Conservation (phyloP, 2,797 vertebrate species). For the Gambelia wislizenii region DNA sequence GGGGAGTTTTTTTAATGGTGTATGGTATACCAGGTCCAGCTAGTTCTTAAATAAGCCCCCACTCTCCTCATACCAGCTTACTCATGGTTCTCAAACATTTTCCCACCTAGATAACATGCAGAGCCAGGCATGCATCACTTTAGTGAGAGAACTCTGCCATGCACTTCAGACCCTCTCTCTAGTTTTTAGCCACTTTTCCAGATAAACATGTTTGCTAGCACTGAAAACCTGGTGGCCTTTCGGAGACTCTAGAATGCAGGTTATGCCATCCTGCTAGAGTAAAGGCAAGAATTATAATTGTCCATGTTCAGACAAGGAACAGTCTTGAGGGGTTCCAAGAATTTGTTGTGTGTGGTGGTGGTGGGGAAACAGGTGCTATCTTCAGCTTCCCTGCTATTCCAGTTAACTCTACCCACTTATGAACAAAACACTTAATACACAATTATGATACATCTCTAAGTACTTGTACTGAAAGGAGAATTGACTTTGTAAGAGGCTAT, state of each 20-base stretch:
- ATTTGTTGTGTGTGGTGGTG: too few species aligned
- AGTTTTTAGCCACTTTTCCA: neutral
- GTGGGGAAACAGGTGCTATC: neutral
- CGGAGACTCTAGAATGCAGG: neutral
- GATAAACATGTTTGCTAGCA: neutral
- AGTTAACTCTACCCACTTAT: neutral
- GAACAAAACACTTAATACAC: neutral
- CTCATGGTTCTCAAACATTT: neutral
- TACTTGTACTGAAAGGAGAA: too few species aligned
- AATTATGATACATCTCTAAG: neutral
- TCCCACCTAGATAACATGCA: neutral
- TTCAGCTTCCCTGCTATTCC: neutral
- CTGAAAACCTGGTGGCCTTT: neutral
- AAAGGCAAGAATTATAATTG: neutral
- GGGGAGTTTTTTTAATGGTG: too few species aligned
- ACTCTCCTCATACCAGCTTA: neutral
- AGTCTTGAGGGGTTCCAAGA: neutral
- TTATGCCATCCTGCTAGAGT: neutral
- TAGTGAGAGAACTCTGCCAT: neutral
- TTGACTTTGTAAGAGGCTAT: too few species aligned
- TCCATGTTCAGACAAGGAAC: neutral
- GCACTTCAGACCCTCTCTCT: neutral
- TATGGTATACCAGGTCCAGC: too few species aligned
- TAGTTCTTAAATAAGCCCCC: neutral
- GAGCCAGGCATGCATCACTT: neutral